Base-by-base conservation (phyloP, 2,113 vertebrate species). In the Apus apus region DNA sequence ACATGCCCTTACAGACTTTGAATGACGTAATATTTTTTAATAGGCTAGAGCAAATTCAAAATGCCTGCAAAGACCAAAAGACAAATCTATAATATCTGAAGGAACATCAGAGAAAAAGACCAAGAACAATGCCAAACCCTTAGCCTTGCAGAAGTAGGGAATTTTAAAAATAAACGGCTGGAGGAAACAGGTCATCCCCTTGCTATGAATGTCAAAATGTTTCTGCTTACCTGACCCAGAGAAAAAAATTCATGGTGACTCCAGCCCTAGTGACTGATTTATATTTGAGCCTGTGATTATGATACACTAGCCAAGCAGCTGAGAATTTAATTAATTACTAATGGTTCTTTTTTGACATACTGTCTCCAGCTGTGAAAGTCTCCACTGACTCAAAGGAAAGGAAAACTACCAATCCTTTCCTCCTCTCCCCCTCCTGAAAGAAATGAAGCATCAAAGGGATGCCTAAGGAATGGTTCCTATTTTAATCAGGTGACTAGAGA, bases 361-460 rank as follows among this genome's bases (percentile, higher is more conserved):
- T 83, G 53, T 92, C 71, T 94, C 71, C 83, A 76, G 67, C 83
- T 94, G 58, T 85, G 91, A 92, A 90, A 86, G 46, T 66, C 91
- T 80, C 76, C 56, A 53, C 68, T 94, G 86, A 85, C 80, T 95
- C 54, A 95, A 88, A 85, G 13, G 67, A 95, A 84, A 36, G 54
- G 36, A 36, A 93, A 92, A 90, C 90, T 14, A 38, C 29, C 21
- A 77, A 22, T 36, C 38, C 15, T 29, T 87, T 89, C 85, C 85
- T 90, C 6, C 30, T 73, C 30, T 84, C 51, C 40, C 9, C 10
- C 30, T 91, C 25, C 50, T 36, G 80, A 82, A 34, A 29, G 4
- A 72, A 75, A 85, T 0, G 1, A 74, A 17, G 7, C 43, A 48
- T 34, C 8, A 5, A 87, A 87, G 29, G 14, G 32, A 36, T 4